phyloP scores from a whole-genome alignment of 2,888 invertebrate species.

The Chesias legatella region DNA sequence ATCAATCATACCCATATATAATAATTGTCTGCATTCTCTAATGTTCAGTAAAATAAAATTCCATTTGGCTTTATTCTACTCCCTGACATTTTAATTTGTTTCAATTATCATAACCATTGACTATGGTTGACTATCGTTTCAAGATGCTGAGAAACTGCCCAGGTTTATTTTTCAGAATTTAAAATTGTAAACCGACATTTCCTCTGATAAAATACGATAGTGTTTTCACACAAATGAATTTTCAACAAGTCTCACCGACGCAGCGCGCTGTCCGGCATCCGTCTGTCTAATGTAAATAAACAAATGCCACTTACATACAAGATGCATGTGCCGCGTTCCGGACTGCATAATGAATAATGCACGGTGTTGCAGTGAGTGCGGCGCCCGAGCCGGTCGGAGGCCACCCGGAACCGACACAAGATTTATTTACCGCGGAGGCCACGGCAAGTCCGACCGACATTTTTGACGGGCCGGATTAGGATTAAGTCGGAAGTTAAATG shows the following conservation, averaged over 20 bases:
- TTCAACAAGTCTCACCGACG: constrained; percentile 21
- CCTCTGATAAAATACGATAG: constrained; percentile 16
- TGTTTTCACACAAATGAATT: constrained; percentile 24
- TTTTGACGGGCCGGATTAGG: constrained; percentile 11
- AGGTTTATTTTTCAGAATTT: no score
- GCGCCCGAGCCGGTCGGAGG: constrained; percentile 27
- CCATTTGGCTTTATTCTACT: no score
- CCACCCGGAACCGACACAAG: constrained; percentile 18
- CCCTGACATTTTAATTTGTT: no score
- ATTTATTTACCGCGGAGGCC: constrained; percentile 34
- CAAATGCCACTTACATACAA: constrained; percentile 41
- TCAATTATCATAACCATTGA: no score
- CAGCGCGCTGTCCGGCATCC: constrained; percentile 24
- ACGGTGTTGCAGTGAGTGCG: constrained; percentile 39
- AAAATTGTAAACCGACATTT: constrained; percentile 12
- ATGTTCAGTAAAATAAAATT: no score
- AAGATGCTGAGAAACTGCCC: background rate
- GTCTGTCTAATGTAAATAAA: constrained; percentile 35
- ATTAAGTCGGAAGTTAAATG: constrained; percentile 15
- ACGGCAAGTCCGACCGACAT: constrained; percentile 9
- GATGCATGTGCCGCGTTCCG: constrained; percentile 39
- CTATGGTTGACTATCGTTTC: no score
- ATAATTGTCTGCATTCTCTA: no score
- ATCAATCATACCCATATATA: no score
- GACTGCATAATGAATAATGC: constrained; percentile 42